Conservation (phyloP, 2,888 invertebrate species). For the Erpobdella octoculata region DNA sequence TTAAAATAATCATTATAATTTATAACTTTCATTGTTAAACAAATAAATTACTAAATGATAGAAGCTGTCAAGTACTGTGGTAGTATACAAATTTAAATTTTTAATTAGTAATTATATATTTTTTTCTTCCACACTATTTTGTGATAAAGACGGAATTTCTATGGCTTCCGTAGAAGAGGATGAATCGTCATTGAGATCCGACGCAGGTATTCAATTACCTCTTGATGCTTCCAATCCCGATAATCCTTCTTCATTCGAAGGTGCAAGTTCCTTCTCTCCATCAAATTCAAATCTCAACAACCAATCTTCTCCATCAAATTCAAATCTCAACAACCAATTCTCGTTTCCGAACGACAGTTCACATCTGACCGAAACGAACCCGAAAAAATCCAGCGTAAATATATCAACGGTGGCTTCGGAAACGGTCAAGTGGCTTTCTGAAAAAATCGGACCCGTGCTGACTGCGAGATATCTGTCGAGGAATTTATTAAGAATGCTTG, state of each 20-base stretch:
- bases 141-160: background rate
- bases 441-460: conserved; percentile 84
- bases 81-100: too few relatives aligned
- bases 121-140: too few relatives aligned
- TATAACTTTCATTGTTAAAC: too few relatives aligned
- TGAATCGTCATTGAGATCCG: background rate
- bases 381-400: background rate
- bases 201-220: background rate
- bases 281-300: too few relatives aligned
- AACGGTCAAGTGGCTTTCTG: conserved; percentile 72
- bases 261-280: too few relatives aligned
- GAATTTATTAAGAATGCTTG: conserved; percentile 84
- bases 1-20: too few relatives aligned
- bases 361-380: too few relatives aligned
- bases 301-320: too few relatives aligned
- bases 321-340: background rate
- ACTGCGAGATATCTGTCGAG: conserved; percentile 81
- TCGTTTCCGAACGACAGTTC: background rate
- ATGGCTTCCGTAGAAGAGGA: too few relatives aligned
- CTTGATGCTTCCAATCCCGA: background rate
- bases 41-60: too few relatives aligned
- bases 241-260: background rate
- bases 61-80: too few relatives aligned
- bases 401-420: conserved; percentile 47
- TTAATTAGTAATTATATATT: too few relatives aligned